Conservation (phyloP, 2,113 vertebrate genomes). For the Pterocles gutturalis region DNA sequence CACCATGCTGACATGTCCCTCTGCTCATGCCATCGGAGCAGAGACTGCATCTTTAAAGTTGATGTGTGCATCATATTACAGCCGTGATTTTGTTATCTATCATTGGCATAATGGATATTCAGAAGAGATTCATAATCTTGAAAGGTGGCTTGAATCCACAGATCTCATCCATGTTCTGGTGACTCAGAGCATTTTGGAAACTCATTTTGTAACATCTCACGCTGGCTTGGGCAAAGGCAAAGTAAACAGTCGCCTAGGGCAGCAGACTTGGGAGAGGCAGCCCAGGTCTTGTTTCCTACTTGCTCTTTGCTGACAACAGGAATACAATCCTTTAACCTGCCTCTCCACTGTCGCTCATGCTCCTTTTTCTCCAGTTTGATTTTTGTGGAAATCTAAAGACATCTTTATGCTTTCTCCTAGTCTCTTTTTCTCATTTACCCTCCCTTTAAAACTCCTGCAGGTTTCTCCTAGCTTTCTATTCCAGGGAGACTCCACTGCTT, state of each 20-base stretch:
- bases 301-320: neutral
- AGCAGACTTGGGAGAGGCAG: neutral
- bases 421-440: neutral
- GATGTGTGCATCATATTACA: slow-evolving; percentile 36
- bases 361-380: neutral
- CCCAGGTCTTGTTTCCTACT: neutral
- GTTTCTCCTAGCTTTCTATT: neutral
- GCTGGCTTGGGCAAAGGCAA: slow-evolving; percentile 51
- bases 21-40: slow-evolving; percentile 43
- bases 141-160: slow-evolving; percentile 56
- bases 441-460: neutral
- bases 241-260: slow-evolving; percentile 27
- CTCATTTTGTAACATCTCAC: slow-evolving; percentile 21
- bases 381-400: neutral
- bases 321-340: neutral
- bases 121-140: slow-evolving; percentile 48
- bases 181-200: slow-evolving; percentile 50
- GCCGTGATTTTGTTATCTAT: slow-evolving; percentile 48
- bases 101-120: slow-evolving; percentile 47
- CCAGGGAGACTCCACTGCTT: neutral
- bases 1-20: slow-evolving; percentile 59
- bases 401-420: neutral
- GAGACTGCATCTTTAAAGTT: slow-evolving; percentile 5
- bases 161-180: slow-evolving; percentile 47
- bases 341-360: neutral